Evolutionary conservation across 2,888 invertebrate genomes (phyloP).

Genomic region (Phytoseiulus persimilis): DNA sequence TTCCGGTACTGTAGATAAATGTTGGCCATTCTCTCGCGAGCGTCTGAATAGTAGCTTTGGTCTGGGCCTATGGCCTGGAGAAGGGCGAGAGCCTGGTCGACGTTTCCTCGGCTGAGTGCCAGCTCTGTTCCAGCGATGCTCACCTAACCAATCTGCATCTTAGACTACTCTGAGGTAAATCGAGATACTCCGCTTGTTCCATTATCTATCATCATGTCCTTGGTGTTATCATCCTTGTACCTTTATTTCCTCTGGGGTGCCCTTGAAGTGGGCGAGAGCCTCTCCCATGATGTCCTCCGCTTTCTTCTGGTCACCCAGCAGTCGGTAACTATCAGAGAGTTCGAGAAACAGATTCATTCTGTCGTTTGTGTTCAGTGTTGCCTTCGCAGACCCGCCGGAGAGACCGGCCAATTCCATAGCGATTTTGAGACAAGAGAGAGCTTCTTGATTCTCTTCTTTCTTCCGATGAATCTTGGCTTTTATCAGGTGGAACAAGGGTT

Average conservation of each 20-base stretch:
- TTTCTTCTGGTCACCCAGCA: conserved; percentile 63
- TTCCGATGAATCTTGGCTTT: conserved; percentile 72
- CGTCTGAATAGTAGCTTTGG: conserved; percentile 72
- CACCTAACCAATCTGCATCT: conserved; percentile 54
- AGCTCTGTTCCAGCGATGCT: conserved; percentile 76
- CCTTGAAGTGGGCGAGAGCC: conserved; percentile 53
- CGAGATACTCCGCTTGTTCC: too few relatives aligned
- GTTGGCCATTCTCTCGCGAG: conserved; percentile 66
- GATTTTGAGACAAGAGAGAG: conserved; percentile 64
- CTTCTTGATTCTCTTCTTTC: conserved; percentile 62
- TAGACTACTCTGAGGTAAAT: too few relatives aligned
- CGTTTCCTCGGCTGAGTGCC: conserved; percentile 67
- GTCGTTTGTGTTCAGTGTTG: conserved; percentile 60
- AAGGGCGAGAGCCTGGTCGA: conserved; percentile 70
- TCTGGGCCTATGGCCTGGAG: conserved; percentile 67
- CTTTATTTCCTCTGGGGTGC: conserved; percentile 70
- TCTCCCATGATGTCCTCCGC: conserved; percentile 72
- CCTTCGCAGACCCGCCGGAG: conserved; percentile 48
- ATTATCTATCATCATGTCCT: background rate
- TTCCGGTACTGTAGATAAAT: conserved; percentile 77
- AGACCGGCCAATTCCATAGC: conserved; percentile 63
- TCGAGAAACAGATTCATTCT: conserved; percentile 78
- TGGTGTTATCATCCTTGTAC: too few relatives aligned
- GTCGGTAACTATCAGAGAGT: conserved; percentile 67
- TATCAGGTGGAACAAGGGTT: conserved; percentile 79